Percentiles rank a stretch among this genome's conserved stretches.
These are phyloP conservation scores for Myripristis murdjan DNA, from an alignment of 2,797 vertebrate species.

Conservation along the genomic window DNA sequence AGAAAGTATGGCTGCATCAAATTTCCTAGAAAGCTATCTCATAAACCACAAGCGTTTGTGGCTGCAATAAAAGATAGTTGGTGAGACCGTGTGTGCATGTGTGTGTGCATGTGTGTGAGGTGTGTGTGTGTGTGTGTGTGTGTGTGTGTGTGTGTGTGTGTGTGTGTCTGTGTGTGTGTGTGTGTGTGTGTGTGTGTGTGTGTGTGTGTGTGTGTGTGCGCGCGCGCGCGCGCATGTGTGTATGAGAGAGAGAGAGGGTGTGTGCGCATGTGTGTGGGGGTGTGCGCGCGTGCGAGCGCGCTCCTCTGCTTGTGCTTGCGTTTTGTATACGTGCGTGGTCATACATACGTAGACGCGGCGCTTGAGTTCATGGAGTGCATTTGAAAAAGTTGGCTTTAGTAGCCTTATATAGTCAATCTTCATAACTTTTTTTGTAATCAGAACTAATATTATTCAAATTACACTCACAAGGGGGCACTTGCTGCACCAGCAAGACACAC, in stretches of 20 bases:
- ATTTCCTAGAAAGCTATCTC: slow-evolving; percentile 94
- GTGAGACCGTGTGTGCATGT: slow-evolving; percentile 32
- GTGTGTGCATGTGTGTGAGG: slow-evolving; percentile 18
- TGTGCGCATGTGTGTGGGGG: slow-evolving; percentile 14
- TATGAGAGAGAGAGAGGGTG: too few species aligned
- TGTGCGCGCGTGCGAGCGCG: slow-evolving; percentile 33
- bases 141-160: slow-evolving; percentile 32
- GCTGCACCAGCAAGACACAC: not conserved
- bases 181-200: slow-evolving; percentile 16
- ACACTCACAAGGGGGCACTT: slow-evolving; percentile 40
- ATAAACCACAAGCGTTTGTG: slow-evolving; percentile 80
- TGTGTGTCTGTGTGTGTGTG: slow-evolving; percentile 18
- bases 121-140: slow-evolving; percentile 16
- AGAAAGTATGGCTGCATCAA: slow-evolving; percentile 53
- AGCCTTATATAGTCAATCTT: slow-evolving; percentile 1
- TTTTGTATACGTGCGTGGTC: slow-evolving; percentile 26
- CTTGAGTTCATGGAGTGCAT: slow-evolving; percentile 31
- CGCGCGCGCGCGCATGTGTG: slow-evolving; percentile 16
- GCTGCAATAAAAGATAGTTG: slow-evolving; percentile 70
- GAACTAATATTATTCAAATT: slow-evolving; percentile 17
- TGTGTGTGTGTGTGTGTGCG: slow-evolving; percentile 29
- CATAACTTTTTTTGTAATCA: not conserved
- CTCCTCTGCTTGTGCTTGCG: slow-evolving; percentile 21
- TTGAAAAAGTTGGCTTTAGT: not conserved
- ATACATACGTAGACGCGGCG: slow-evolving; percentile 35